Conservation (phyloP, 2,797 vertebrate genomes). For the Lagodon rhomboides region DNA sequence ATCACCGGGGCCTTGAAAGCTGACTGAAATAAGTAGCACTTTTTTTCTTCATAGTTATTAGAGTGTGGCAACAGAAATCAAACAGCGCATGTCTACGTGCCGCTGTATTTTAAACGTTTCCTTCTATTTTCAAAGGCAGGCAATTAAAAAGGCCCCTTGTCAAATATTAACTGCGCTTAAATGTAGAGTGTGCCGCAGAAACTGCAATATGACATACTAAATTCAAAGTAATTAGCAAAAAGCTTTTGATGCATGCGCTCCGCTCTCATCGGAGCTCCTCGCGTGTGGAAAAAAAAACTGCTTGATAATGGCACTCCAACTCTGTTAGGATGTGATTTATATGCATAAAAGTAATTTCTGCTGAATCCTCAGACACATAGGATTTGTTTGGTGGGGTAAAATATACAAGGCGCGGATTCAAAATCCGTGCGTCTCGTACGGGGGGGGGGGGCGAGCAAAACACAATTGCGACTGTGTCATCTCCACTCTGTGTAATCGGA, state of each 20-base stretch:
- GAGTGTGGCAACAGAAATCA: constrained; percentile 60
- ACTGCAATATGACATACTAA: constrained; percentile 60
- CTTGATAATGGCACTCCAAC: constrained; percentile 55
- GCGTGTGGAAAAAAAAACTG: constrained; percentile 45
- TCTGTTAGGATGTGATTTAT: constrained; percentile 69
- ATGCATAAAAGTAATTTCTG: constrained; percentile 63
- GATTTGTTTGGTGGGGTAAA: constrained; percentile 45
- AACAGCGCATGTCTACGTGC: constrained; percentile 51
- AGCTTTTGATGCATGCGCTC: constrained; percentile 63
- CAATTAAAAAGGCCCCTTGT: constrained; percentile 69
- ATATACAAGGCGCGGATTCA: constrained; percentile 54
- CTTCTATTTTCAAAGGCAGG: constrained; percentile 49
- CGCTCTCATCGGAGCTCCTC: constrained; percentile 51
- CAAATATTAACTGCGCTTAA: constrained; percentile 69
- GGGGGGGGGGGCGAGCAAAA: constrained; percentile 65
- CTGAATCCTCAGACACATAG: constrained; percentile 66
- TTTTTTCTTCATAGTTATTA: constrained; percentile 53
- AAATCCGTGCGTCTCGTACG: constrained; percentile 63
- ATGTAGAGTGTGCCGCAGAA: constrained; percentile 54
- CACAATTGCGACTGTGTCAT: constrained; percentile 77
- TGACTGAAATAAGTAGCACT: constrained; percentile 46
- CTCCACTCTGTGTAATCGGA: constrained; percentile 76
- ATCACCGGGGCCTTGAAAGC: constrained; percentile 62
- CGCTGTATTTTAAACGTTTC: constrained; percentile 50
- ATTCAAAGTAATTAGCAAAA: constrained; percentile 72